Evolutionary conservation across 2,113 vertebrate genomes (phyloP).

Genomic region (Hydrolagus affinis): DNA sequence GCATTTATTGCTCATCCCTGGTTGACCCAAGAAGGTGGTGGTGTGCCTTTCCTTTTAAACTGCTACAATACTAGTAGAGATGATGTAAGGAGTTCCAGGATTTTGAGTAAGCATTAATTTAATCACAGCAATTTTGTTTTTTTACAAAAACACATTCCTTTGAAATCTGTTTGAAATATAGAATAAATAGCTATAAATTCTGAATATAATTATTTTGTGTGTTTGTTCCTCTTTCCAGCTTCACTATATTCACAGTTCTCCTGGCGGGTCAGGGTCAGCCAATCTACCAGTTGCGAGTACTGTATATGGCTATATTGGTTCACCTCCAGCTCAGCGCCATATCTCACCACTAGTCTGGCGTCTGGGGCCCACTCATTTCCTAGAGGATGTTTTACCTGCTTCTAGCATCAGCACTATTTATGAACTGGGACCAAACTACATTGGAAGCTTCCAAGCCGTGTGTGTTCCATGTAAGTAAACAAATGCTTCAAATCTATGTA

Average conservation of each 20-base stretch:
- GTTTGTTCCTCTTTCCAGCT: constrained; percentile 56
- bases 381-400: constrained; percentile 88
- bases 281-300: constrained; percentile 91
- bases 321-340: constrained; percentile 85
- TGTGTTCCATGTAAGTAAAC: constrained; percentile 78
- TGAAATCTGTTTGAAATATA: background rate
- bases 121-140: too few species aligned
- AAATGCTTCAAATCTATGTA: background rate
- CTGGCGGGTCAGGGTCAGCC: constrained; percentile 80
- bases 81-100: too few species aligned
- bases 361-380: constrained; percentile 83
- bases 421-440: constrained; percentile 84
- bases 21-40: too few species aligned
- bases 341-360: constrained; percentile 83
- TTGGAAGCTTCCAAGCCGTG: constrained; percentile 90
- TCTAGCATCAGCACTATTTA: constrained; percentile 72
- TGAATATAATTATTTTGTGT: fast-evolving
- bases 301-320: constrained; percentile 82
- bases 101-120: too few species aligned
- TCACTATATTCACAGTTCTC: constrained; percentile 86
- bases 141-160: too few species aligned
- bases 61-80: too few species aligned
- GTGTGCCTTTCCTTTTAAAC: too few species aligned
- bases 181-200: background rate
- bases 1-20: too few species aligned